Evolutionary conservation across 2,888 invertebrate species (phyloP).

Genomic region (Conops quadrifasciatus): DNA sequence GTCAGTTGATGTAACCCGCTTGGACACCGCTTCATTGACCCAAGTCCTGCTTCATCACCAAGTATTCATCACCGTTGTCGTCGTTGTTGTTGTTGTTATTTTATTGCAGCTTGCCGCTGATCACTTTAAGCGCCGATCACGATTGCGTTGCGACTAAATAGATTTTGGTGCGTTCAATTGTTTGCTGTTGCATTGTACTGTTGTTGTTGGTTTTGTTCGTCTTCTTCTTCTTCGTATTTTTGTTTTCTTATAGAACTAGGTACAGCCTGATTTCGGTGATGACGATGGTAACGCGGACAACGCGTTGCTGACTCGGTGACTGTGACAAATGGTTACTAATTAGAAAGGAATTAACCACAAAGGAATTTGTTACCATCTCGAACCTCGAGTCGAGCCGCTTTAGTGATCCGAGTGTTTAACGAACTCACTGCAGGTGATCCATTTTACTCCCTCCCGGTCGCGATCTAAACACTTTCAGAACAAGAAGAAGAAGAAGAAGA

Average conservation of each 20-base stretch:
- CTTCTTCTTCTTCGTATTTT: not conserved
- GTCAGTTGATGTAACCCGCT: not conserved
- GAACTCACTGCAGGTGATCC: too few species aligned
- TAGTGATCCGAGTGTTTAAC: not conserved
- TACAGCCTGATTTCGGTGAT: not conserved
- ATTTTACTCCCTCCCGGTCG: too few species aligned
- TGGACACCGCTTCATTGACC: too few species aligned
- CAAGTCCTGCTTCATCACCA: too few species aligned
- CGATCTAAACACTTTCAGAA: too few species aligned
- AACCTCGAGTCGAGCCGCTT: too few species aligned
- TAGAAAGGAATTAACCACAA: conserved; percentile 12
- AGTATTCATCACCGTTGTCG: too few species aligned
- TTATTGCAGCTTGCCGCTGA: not conserved
- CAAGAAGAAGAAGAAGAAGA: too few species aligned
- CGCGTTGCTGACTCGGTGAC: not conserved
- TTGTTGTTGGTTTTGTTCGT: not conserved
- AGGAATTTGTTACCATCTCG: not conserved
- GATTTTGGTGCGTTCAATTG: conserved; percentile 22
- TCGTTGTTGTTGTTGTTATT: too few species aligned
- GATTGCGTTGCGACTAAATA: not conserved
- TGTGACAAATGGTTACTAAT: not conserved
- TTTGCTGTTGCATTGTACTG: not conserved
- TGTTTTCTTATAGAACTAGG: not conserved
- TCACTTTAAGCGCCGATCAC: conserved; percentile 20
- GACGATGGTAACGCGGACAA: not conserved